Conservation (phyloP, 2,888 invertebrate genomes). For the Rhabditophanes sp. region DNA sequence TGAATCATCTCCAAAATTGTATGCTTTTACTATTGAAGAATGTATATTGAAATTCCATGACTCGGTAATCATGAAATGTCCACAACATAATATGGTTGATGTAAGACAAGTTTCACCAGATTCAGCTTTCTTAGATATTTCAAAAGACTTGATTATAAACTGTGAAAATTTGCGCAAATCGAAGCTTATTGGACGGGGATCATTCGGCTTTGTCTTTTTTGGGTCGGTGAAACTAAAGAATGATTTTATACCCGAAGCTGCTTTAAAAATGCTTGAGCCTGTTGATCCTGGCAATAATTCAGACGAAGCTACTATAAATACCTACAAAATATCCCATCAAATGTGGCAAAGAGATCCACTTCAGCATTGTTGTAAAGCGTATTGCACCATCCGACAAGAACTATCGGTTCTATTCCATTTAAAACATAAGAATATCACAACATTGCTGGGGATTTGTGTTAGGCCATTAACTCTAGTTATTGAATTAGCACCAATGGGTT, state of each 20-base stretch:
- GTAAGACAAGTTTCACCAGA: conserved; percentile 13
- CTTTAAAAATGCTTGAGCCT: conserved; percentile 87
- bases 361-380: conserved; percentile 63
- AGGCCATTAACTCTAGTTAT: conserved; percentile 74
- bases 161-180: conserved; percentile 63
- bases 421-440: conserved; percentile 6
- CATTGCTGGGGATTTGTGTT: conserved; percentile 56
- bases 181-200: conserved; percentile 68
- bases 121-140: conserved; percentile 64
- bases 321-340: conserved; percentile 40
- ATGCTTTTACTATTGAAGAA: conserved; percentile 59
- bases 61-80: conserved; percentile 10
- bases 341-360: conserved; percentile 85
- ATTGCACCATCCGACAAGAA: conserved; percentile 74
- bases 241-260: conserved; percentile 53
- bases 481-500: conserved; percentile 77
- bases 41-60: conserved; percentile 55
- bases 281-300: conserved; percentile 55
- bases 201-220: conserved; percentile 87
- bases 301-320: conserved; percentile 6
- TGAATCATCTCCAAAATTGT: no score
- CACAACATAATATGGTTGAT: conserved; percentile 9
- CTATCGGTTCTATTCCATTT: conserved; percentile 58
- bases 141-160: conserved; percentile 60
- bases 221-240: conserved; percentile 51